Evolutionary conservation across 37 sponge, comb jelly and placozoan genomes (phyloP).

Genomic region (Hormiphora californensis): DNA sequence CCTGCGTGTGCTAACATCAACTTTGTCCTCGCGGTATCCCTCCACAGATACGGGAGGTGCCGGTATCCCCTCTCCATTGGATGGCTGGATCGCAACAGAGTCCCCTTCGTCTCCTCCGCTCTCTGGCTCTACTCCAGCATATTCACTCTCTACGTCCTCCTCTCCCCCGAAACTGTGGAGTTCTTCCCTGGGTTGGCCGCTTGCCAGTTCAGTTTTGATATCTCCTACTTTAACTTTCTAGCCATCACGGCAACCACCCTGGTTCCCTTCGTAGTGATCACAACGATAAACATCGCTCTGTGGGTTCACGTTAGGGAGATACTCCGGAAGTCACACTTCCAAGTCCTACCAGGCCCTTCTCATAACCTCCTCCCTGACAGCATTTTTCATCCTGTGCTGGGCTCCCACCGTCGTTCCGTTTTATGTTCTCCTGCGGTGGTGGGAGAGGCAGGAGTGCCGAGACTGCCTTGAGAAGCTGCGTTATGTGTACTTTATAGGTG

Average conservation of each 20-base stretch:
- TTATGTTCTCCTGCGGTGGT: not conserved
- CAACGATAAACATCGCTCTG: not conserved
- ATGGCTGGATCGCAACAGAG: not conserved
- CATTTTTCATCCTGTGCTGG: conserved; percentile 7
- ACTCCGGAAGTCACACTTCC: not conserved
- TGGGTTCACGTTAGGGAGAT: not conserved
- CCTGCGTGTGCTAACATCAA: not conserved
- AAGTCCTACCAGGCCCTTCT: not conserved
- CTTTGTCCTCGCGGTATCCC: not conserved
- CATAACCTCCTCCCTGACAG: not conserved
- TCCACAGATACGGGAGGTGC: conserved; percentile 3
- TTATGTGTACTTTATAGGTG: not conserved
- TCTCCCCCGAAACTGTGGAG: not conserved
- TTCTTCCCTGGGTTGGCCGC: not conserved
- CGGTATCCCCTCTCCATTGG: not conserved
- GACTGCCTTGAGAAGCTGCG: not conserved
- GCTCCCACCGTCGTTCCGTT: not conserved
- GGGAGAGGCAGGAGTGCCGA: not conserved
- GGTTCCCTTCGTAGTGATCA: not conserved
- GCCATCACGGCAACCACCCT: not conserved
- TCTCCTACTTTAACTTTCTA: not conserved
- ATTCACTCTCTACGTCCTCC: not conserved
- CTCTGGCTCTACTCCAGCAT: not conserved
- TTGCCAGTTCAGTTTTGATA: not conserved
- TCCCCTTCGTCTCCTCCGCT: not conserved